Evolutionary conservation across 2,113 vertebrate species (phyloP), one percentile per base, ranked within the genome.

Genomic region (Chionomys nivalis): DNA sequence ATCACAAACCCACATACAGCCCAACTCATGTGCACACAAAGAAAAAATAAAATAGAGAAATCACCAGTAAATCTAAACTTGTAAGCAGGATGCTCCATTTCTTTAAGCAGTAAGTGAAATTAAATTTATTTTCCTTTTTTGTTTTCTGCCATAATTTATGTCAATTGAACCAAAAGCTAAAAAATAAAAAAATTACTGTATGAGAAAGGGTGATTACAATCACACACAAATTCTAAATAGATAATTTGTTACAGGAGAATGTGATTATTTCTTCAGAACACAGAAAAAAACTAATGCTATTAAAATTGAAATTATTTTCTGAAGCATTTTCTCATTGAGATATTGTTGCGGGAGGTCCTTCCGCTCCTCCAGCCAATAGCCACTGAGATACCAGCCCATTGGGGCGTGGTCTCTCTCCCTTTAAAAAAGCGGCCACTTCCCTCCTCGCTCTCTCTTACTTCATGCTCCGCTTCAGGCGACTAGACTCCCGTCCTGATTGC

Each of bases 1-100:
- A 11, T 2, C 0, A 3, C 24, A 63, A 61, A 42, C 81, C 42
- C n/a, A 82, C n/a, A 31, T 17, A 16, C 13, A 61, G 1, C 0
- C 36, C 10, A 52, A 82, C n/a, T 39, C 55, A 83, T 6, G 24
- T 61, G 26, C 5, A 17, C 3, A 7, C 5, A 2, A 47, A 33
- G 7, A 79, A 36, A 33, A 58, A 28, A 63, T 9, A 83, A 61
- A 63, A 63, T 28, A 42, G 6, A 82, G 42, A 58, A 58, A 55
- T 55, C 10, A 13, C 24, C 33, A n/a, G 17, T 36, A n/a, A 73
- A 49, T 58, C 78, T 73, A 87, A 68, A 66, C 73, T 89, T 81
- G 49, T 42, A 28, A 65, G 7, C 4, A 85, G 66, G 11, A 78
- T 78, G 52, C 39, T 39, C n/a, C 23, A 33, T 87, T 70, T 70